Conservation (phyloP, 1,140 invertebrate genomes). For the Monomorium pharaonis region DNA sequence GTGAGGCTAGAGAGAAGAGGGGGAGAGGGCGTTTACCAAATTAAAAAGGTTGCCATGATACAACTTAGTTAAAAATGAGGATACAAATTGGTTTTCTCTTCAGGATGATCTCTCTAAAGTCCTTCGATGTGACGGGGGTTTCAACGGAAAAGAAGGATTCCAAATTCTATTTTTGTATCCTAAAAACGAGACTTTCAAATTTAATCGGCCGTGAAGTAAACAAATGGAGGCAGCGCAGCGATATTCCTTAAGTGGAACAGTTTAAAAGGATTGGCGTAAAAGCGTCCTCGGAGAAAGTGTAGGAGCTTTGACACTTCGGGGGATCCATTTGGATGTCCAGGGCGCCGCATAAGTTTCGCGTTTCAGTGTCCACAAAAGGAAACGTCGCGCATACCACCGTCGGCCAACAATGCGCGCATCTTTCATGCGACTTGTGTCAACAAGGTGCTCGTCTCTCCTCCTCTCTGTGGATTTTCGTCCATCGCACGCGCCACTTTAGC, state of each 20-base stretch:
- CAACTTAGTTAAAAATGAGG: background rate
- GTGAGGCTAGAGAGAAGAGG: background rate
- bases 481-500: conserved; percentile 67
- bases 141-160: background rate
- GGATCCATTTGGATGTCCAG: conserved; percentile 43
- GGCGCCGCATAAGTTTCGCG: conserved; percentile 55
- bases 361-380: conserved; percentile 70
- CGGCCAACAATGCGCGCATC: conserved; percentile 60
- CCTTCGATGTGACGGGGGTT: background rate
- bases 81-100: background rate
- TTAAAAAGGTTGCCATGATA: background rate
- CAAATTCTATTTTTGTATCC: background rate
- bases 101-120: background rate
- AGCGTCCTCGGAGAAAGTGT: conserved; percentile 15
- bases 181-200: background rate
- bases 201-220: background rate
- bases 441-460: conserved; percentile 59
- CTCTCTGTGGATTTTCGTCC: conserved; percentile 65
- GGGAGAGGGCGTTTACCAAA: background rate
- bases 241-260: background rate
- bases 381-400: conserved; percentile 45
- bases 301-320: conserved; percentile 34
- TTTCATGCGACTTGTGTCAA: conserved; percentile 66
- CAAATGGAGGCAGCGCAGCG: background rate
- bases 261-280: conserved; percentile 33